These are phyloP conservation scores for Lasioglossum oenotherae DNA, from an alignment of 2,888 invertebrate species.

Conservation along the genomic window DNA sequence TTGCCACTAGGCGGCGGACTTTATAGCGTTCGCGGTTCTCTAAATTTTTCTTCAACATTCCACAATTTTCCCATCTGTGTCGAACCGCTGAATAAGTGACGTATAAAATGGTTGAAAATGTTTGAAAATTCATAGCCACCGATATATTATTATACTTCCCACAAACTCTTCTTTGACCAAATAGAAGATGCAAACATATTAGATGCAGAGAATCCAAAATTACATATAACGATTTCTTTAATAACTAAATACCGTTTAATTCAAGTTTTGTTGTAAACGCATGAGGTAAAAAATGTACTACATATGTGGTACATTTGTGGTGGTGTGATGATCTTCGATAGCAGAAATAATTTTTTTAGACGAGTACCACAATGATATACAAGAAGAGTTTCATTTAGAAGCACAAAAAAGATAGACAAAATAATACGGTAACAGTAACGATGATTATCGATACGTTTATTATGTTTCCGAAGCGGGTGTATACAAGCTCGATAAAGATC, in stretches of 20 bases:
- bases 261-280: too few relatives aligned
- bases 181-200: too few relatives aligned
- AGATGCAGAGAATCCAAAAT: too few relatives aligned
- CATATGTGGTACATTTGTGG: too few relatives aligned
- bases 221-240: too few relatives aligned
- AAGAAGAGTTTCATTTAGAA: background rate
- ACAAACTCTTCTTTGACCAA: too few relatives aligned
- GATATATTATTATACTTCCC: too few relatives aligned
- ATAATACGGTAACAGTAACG: background rate
- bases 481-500: conserved; percentile 23
- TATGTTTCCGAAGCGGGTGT: background rate
- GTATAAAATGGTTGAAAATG: background rate
- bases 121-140: background rate
- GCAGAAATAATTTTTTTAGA: too few relatives aligned
- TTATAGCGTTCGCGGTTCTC: background rate
- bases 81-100: background rate
- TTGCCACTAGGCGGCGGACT: background rate
- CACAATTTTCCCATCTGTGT: background rate
- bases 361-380: too few relatives aligned
- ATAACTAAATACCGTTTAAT: too few relatives aligned
- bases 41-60: background rate
- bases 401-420: background rate
- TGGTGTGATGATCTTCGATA: too few relatives aligned
- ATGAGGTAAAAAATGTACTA: too few relatives aligned
- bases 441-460: conserved; percentile 19